phyloP scores from a whole-genome alignment of 2,797 vertebrate species.

The Hybognathus amarus region DNA sequence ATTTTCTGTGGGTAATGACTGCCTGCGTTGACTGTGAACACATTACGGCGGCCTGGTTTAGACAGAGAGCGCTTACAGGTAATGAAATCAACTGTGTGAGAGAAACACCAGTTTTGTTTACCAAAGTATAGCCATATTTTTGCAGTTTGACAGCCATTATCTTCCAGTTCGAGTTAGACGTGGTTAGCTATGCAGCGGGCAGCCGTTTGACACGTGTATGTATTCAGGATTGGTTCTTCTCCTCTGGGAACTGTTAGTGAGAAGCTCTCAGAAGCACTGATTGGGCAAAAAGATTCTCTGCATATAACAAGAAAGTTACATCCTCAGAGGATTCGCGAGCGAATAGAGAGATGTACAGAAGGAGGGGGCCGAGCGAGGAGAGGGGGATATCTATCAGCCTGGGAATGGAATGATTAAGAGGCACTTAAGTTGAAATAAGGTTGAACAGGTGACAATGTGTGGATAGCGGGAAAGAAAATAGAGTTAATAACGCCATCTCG shows the following conservation, averaged over 20 bases:
- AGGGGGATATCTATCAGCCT: constrained; percentile 21
- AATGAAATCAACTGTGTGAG: constrained; percentile 5
- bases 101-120: constrained; percentile 5
- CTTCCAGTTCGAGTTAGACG: not conserved
- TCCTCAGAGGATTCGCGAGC: constrained; percentile 3
- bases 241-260: constrained; percentile 78
- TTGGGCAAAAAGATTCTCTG: constrained; percentile 75
- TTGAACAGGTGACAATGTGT: constrained; percentile 60
- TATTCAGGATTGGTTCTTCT: constrained; percentile 74
- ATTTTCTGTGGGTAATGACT: constrained; percentile 62
- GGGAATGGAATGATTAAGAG: constrained; percentile 26
- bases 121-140: not conserved
- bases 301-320: constrained; percentile 77
- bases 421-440: constrained; percentile 63
- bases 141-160: not conserved
- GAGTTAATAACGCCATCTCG: constrained; percentile 58
- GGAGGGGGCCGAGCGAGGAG: not conserved
- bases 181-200: not conserved
- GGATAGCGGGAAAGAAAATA: constrained; percentile 53
- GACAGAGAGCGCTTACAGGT: not conserved
- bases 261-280: constrained; percentile 82
- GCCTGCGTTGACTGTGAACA: constrained; percentile 31
- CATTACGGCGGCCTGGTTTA: not conserved
- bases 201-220: constrained; percentile 16
- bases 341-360: not conserved